phyloP scores from a whole-genome alignment of 2,113 vertebrate species.

The Syngnathus floridae region DNA sequence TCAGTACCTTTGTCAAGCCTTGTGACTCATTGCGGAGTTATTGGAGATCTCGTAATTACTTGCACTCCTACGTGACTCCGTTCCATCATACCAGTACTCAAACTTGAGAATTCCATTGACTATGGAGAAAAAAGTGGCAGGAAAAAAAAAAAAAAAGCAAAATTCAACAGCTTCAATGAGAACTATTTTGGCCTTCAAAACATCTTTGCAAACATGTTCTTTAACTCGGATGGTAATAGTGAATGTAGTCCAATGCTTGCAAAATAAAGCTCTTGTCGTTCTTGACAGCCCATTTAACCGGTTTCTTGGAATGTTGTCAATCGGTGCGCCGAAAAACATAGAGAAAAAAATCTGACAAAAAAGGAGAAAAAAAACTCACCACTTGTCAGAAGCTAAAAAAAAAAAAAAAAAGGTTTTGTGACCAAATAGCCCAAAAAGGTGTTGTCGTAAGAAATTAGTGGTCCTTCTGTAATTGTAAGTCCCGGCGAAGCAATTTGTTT shows the following conservation, averaged over 20 bases:
- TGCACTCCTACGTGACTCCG: conserved; percentile 1
- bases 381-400: neutral
- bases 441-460: conserved; percentile 15
- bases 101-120: conserved; percentile 5
- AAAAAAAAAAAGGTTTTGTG: neutral
- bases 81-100: conserved; percentile 29
- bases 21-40: conserved; percentile 28
- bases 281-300: neutral
- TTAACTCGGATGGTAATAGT: neutral
- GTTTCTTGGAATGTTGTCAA: neutral
- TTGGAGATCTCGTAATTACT: conserved; percentile 15
- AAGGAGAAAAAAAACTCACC: neutral
- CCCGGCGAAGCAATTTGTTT: conserved; percentile 3
- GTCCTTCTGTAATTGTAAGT: neutral
- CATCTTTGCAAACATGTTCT: conserved; percentile 9
- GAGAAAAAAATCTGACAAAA: too few species aligned
- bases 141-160: neutral
- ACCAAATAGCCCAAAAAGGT: conserved; percentile 24
- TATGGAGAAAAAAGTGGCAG: neutral
- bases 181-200: conserved; percentile 17
- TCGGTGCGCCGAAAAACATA: neutral
- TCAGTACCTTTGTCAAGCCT: conserved; percentile 41
- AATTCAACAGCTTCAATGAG: neutral
- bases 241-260: neutral
- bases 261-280: neutral